Evolutionary conservation across 2,797 vertebrate species (phyloP), one percentile per base, ranked within the genome.

Genomic region (Xiphorhynchus erythropygius): DNA sequence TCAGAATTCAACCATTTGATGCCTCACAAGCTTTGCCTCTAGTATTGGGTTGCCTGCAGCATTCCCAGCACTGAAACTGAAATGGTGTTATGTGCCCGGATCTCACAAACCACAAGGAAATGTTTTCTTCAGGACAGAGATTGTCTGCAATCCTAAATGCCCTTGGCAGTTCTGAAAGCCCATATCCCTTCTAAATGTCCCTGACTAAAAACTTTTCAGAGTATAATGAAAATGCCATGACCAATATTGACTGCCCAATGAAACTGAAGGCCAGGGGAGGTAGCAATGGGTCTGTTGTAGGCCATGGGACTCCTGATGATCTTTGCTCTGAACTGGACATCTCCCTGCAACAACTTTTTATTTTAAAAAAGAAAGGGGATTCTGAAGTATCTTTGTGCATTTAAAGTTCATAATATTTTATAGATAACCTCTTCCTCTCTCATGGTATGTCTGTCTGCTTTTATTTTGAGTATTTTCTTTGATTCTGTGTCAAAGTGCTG

Each of bases 401-500:
- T 73, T 89, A 17, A 70, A 74, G 37, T 49, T 82, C 18, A 39
- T 64, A 46, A 10, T 80, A 46, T 62, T 67, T 94, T 93, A 79
- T 18, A 91, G 64, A 39, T 84, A 22, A 50, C 82, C 70, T 74
- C 60, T 90, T 65, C n/a, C 22, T 80, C 90, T 82, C 57, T 79
- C 47, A 28, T 75, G 59, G 68, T 41, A 33, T 53, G 25, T 62
- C 63, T 19, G 9, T 21, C 70, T 74, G 25, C 67, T 87, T 78
- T 86, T 94, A 84, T 84, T 96, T 90, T 1, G 56, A 92, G 71
- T 86, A n/a, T 77, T 94, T 63, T 71, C 78, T 90, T 86, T 95
- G 86, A 96, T 96, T 93, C 82, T 95, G 75, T 97, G 70, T 85
- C 93, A 86, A 82, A 96, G 78, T 95, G 44, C 87, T 37, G 59